Base-by-base conservation (phyloP, 2,113 vertebrate species). In the Corythornis cristatus region DNA sequence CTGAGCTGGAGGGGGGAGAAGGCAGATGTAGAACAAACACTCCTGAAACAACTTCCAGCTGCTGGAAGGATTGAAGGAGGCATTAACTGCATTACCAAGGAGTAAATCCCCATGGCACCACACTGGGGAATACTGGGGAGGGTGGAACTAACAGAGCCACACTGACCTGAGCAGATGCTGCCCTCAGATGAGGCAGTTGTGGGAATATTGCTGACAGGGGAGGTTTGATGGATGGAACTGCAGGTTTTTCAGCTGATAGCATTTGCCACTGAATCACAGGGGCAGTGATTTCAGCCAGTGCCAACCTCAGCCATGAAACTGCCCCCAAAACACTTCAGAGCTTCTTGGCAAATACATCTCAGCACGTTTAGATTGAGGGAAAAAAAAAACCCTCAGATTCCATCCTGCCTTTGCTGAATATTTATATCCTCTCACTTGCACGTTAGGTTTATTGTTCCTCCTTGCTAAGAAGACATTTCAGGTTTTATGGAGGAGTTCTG, bases 81-180 rank as follows among this genome's bases (percentile, higher is more conserved):
- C 67, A 65, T 21, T 50, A 46, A 78, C 13, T 23, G 35, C 17
- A 29, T 51, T 50, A 22, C 71, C 17, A 37, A 29, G 58, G 58
- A n/a, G 23, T 1, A 33, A 86, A 58, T 35, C 51, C 46, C 45
- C 20, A 4, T 0, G 2, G 62, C 21, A 13, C 25, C 0, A 0
- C 6, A 26, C 9, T 2, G 4, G 56, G 26, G 78, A 25, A 56
- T 3, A 70, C 8, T 16, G 83, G 22, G 88, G 70, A 48, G 57
- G 22, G 20, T 54, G 72, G 22, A 6, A 1, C 0, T 9, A 73
- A 74, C 62, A 6, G 92, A 29, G 67, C 70, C 45, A 19, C 1
- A 29, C 68, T 71, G 73, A 9, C 79, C 75, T 37, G 40, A 53
- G 64, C 29, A 35, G 85, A 54, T 84, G 82, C n/a, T 37, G 46